Evolutionary conservation across 2,113 vertebrate genomes (phyloP).

Genomic region (Tapirus terrestris): DNA sequence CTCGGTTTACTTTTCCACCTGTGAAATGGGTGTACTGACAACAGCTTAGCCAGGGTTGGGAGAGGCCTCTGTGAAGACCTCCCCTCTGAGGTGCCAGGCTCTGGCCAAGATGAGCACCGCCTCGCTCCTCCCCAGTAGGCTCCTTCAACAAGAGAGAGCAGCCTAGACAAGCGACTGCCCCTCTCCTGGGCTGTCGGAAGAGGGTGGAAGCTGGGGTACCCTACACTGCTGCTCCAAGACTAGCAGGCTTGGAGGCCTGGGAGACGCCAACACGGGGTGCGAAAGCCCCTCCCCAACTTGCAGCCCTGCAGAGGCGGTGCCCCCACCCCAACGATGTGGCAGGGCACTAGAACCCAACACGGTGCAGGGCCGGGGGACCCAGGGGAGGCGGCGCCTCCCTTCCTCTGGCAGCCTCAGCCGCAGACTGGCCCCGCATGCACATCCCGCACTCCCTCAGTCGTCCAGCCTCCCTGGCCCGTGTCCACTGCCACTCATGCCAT

Average conservation of each 20-base stretch:
- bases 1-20: neutral
- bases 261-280: neutral
- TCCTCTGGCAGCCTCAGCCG: neutral
- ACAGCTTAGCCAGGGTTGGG: neutral
- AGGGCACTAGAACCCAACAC: neutral
- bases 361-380: neutral
- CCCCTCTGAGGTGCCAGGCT: neutral
- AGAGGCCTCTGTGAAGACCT: neutral
- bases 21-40: neutral
- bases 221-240: neutral
- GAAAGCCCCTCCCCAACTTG: neutral
- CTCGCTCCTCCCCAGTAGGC: neutral
- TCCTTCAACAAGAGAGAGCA: neutral
- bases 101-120: neutral
- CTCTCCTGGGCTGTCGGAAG: neutral
- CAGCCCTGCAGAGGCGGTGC: neutral
- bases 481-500: neutral
- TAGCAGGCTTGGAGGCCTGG: neutral
- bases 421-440: neutral
- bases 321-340: no score
- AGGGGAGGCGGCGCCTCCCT: neutral
- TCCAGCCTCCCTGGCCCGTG: neutral
- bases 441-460: rapidly evolving
- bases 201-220: neutral
- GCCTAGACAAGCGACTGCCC: neutral